Percentiles rank a stretch among this genome's conserved stretches.
phyloP scores from a whole-genome alignment of 2,797 vertebrate genomes.

The Amblyraja radiata region DNA sequence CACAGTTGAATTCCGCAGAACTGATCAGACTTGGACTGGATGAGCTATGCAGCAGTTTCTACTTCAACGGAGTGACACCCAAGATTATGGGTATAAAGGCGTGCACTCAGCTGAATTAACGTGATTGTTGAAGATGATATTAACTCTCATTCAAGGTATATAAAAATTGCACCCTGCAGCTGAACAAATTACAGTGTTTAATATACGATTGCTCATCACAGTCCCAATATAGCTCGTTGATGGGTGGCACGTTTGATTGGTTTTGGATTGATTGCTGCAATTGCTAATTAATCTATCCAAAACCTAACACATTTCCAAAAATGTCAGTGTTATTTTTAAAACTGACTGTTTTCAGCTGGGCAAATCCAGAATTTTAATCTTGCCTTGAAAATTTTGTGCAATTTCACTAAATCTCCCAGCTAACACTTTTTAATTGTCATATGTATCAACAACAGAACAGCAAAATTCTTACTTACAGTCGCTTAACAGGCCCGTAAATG shows the following conservation, averaged over 20 bases:
- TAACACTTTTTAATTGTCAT: not conserved
- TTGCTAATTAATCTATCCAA: not conserved
- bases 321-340: not conserved
- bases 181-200: slow-evolving; percentile 3
- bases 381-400: not conserved
- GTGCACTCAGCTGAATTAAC: no score
- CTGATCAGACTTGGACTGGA: not conserved
- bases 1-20: not conserved
- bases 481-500: no score
- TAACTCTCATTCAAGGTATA: not conserved
- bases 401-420: no score
- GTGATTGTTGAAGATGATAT: not conserved
- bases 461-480: no score
- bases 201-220: not conserved
- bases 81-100: not conserved
- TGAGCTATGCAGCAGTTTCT: not conserved
- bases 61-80: not conserved
- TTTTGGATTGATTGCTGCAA: not conserved
- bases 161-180: not conserved
- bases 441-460: no score
- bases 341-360: not conserved
- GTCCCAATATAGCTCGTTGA: not conserved
- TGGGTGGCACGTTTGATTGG: not conserved
- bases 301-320: not conserved
- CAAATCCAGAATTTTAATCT: not conserved